These are phyloP conservation scores for Coenonympha arcania DNA, from an alignment of 2,888 invertebrate genomes.

Conservation along the genomic window DNA sequence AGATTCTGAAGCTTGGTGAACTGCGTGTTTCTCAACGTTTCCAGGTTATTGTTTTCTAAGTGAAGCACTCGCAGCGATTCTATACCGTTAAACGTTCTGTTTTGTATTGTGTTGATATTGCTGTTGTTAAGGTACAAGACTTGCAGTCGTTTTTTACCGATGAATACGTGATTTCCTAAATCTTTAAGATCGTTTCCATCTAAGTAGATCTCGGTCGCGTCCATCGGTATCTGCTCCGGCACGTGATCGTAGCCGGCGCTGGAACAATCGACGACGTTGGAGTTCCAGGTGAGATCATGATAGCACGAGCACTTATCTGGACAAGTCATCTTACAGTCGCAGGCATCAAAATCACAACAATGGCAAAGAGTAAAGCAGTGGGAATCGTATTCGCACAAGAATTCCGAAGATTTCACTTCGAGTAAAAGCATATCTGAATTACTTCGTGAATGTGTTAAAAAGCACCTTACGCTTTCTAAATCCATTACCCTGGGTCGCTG, in stretches of 20 bases:
- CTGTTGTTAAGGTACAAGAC: conserved; percentile 85
- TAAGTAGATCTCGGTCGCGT: conserved; percentile 89
- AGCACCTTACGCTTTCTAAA: conserved; percentile 84
- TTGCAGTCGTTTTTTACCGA: conserved; percentile 87
- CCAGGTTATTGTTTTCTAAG: conserved; percentile 83
- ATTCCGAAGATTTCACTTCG: conserved; percentile 81
- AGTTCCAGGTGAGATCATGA: conserved; percentile 89
- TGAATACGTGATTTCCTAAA: conserved; percentile 88
- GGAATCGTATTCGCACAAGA: conserved; percentile 85
- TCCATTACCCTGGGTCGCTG: conserved; percentile 87
- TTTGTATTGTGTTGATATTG: conserved; percentile 82
- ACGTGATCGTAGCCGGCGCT: conserved; percentile 82
- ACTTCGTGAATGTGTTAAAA: conserved; percentile 78
- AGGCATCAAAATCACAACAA: conserved; percentile 92
- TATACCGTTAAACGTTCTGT: conserved; percentile 87
- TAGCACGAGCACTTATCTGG: conserved; percentile 89
- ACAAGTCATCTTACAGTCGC: conserved; percentile 93
- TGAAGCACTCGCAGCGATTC: conserved; percentile 81
- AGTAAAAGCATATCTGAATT: conserved; percentile 77
- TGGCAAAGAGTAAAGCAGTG: conserved; percentile 90
- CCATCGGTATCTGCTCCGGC: conserved; percentile 88
- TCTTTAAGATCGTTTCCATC: conserved; percentile 86
- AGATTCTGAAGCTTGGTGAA: conserved; percentile 83
- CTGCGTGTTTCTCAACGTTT: conserved; percentile 82
- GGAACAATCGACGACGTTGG: conserved; percentile 89